These are phyloP conservation scores for Borostomias antarcticus DNA, from an alignment of 2,797 vertebrate species.

Conservation along the genomic window DNA sequence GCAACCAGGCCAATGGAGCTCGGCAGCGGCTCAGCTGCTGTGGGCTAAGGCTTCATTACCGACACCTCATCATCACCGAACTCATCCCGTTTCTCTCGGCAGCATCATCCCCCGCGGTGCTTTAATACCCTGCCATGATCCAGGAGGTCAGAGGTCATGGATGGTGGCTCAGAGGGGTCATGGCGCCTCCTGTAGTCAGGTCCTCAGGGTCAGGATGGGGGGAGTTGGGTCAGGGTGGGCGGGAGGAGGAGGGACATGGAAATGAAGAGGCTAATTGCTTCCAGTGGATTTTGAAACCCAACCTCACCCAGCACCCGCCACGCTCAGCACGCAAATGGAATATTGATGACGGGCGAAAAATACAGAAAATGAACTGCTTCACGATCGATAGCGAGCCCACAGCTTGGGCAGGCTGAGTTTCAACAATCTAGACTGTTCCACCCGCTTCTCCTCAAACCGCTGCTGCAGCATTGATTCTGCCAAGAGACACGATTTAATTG, in stretches of 20 bases:
- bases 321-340: constrained; percentile 59
- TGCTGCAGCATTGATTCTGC: no score
- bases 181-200: constrained; percentile 4
- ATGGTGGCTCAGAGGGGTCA: constrained; percentile 37
- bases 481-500: no score
- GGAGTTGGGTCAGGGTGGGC: constrained; percentile 7
- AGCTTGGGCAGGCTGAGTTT: constrained; percentile 39
- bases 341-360: constrained; percentile 74
- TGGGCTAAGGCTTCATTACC: constrained; percentile 9
- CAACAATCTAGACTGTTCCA: not conserved
- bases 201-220: constrained; percentile 41
- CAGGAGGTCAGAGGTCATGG: constrained; percentile 36
- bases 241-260: constrained; percentile 51
- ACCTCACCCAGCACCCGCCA: constrained; percentile 40
- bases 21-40: constrained; percentile 50
- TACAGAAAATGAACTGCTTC: constrained; percentile 64
- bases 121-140: constrained; percentile 14
- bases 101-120: constrained; percentile 8
- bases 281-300: constrained; percentile 79
- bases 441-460: not conserved
- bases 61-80: constrained; percentile 38
- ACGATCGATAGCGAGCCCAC: constrained; percentile 73
- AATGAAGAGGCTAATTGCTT: constrained; percentile 78
- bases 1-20: constrained; percentile 73
- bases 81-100: constrained; percentile 22